Evolutionary conservation across 1,140 invertebrate genomes (phyloP), one percentile per base, ranked within the genome.

Genomic region (Drosophila burlai): DNA sequence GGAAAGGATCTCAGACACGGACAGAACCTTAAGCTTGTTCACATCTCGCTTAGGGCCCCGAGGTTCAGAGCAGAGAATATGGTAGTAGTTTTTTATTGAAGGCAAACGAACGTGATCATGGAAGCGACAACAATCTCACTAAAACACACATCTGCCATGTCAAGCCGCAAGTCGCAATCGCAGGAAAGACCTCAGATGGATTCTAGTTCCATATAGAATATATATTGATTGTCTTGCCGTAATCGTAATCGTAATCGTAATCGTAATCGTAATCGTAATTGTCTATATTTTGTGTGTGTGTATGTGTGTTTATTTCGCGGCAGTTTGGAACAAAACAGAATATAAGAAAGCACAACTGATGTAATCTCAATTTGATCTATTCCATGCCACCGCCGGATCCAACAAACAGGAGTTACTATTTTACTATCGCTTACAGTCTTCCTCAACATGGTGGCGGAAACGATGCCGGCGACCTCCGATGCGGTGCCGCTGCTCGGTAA

Each of bases 401-500:
- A 36, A 34, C 6, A 38, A 24, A 38, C 95, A 99, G 98, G 98
- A 94, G 98, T 99, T 90, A 99, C 98, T 92, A 99, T 99, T 94
- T 95, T 99, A 91, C 97, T 99, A 94, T 99, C 98, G 93, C 96
- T 99, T 94, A 99, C 98, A 93, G 98, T 99, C 94, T 99, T 99
- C 95, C 95, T 98, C 86, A 98, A 98, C 94, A 96, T 98, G 95
- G 97, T 98, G 83, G 97, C 97, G 21, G 96, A 97, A 94, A 97
- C 96, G 80, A 96, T 97, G 95, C 97, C 97, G 79, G 96, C 96
- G 66, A 97, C 96, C 62, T 97, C 96, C 79, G 97, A 97, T 93
- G 96, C 96, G 69, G 96, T 97, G 59, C 94, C 94, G 63, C 91
- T 94, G 74, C 93, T 94, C 87, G 94, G 92, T 93, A 93, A 91